Percentiles rank a stretch among this genome's conserved stretches.
These are phyloP conservation scores for Orussus abietinus DNA, from an alignment of 1,140 invertebrate genomes.

Conservation along the genomic window DNA sequence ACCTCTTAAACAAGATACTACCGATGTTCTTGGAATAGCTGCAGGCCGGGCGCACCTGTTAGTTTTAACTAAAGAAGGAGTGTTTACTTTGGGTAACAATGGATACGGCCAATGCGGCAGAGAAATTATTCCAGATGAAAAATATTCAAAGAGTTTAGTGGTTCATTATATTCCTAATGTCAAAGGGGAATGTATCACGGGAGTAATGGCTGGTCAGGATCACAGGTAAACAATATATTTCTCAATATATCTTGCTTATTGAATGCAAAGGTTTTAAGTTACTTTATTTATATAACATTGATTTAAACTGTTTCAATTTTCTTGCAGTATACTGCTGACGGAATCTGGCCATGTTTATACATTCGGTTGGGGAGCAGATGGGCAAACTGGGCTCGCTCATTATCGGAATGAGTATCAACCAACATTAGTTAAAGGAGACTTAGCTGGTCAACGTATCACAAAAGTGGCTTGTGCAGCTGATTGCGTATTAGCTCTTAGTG, in stretches of 20 bases:
- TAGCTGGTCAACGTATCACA: slow-evolving; percentile 76
- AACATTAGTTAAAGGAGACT: slow-evolving; percentile 71
- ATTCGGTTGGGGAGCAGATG: slow-evolving; percentile 93
- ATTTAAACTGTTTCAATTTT: slow-evolving; percentile 20
- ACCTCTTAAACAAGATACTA: slow-evolving; percentile 59
- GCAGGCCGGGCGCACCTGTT: slow-evolving; percentile 86
- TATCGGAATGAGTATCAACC: slow-evolving; percentile 62
- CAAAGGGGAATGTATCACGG: slow-evolving; percentile 61
- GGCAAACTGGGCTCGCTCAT: slow-evolving; percentile 84
- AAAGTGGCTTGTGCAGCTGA: slow-evolving; percentile 78
- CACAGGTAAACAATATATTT: slow-evolving; percentile 59
- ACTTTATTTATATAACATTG: slow-evolving; percentile 3
- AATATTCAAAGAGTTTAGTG: slow-evolving; percentile 63
- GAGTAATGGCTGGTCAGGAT: slow-evolving; percentile 80
- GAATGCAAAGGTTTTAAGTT: slow-evolving; percentile 6
- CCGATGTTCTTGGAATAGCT: slow-evolving; percentile 61
- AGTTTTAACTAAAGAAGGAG: slow-evolving; percentile 73
- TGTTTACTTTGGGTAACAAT: slow-evolving; percentile 89
- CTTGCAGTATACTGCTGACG: slow-evolving; percentile 72
- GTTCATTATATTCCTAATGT: slow-evolving; percentile 65
- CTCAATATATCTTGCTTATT: slow-evolving; percentile 1
- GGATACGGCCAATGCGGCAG: slow-evolving; percentile 92
- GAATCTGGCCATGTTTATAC: slow-evolving; percentile 76
- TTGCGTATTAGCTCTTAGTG: slow-evolving; percentile 85
- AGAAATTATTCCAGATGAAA: slow-evolving; percentile 72